Evolutionary conservation across 2,113 vertebrate species (phyloP).

Genomic region (Ophthalmolycus amberensis): DNA sequence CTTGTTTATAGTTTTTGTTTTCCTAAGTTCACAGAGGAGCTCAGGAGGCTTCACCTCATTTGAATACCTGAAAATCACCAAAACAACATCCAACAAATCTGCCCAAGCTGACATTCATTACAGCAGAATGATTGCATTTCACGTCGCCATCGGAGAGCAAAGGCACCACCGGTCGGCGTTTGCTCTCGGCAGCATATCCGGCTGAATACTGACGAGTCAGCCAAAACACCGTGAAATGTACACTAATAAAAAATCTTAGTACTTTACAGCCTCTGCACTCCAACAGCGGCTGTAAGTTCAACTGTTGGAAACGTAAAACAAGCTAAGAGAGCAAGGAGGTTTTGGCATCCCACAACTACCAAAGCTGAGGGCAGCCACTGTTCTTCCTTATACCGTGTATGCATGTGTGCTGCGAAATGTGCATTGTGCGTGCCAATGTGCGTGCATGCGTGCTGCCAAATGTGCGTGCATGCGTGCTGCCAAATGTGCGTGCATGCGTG

Average conservation of each 20-base stretch:
- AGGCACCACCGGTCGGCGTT: neutral
- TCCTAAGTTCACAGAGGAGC: neutral
- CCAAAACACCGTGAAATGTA: neutral
- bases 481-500: too few species aligned
- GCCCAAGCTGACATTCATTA: neutral
- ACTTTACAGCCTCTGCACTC: neutral
- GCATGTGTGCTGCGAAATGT: too few species aligned
- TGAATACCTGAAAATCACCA: neutral
- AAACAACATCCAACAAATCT: neutral
- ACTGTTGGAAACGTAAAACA: neutral
- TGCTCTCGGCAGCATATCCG: neutral
- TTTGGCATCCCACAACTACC: too few species aligned
- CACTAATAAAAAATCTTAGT: neutral
- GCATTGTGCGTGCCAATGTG: too few species aligned
- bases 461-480: too few species aligned
- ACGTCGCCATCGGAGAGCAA: neutral
- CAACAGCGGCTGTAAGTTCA: neutral
- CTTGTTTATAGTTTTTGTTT: neutral
- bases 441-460: too few species aligned
- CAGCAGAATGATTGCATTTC: neutral
- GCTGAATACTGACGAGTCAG: neutral
- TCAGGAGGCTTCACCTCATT: neutral
- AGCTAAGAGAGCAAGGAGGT: neutral
- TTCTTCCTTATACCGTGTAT: too few species aligned
- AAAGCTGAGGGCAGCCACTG: too few species aligned